A percentile compares a stretch with the other conserved stretches of the same genome.
Conservation (phyloP, 53 echinoderm and acorn worm genomes). For the Temnopleurus reevesii region DNA sequence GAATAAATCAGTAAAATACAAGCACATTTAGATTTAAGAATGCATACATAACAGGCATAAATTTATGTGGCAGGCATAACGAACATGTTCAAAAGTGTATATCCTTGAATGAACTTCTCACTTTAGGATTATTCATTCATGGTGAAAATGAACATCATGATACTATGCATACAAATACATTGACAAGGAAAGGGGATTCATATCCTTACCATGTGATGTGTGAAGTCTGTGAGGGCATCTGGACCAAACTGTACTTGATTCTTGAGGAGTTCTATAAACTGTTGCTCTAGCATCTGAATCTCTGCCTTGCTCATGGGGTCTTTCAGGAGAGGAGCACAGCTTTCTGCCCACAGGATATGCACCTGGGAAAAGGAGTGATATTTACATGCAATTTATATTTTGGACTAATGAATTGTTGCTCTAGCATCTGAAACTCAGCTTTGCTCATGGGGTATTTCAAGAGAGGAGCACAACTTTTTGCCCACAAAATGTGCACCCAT, state of each 20-base stretch:
- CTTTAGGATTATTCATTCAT: too few relatives aligned
- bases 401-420: constrained; percentile 75
- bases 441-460: constrained; percentile 70
- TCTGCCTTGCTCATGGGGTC: constrained; percentile 78
- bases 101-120: too few relatives aligned
- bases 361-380: constrained; percentile 56
- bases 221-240: constrained; percentile 84
- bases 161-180: too few relatives aligned
- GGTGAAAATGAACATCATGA: too few relatives aligned
- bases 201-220: constrained; percentile 88
- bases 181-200: too few relatives aligned
- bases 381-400: too few relatives aligned
- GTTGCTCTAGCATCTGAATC: constrained; percentile 72
- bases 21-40: too few relatives aligned
- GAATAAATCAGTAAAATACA: too few relatives aligned
- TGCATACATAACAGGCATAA: too few relatives aligned
- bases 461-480: constrained; percentile 73
- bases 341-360: constrained; percentile 81
- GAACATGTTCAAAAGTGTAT: too few relatives aligned
- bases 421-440: constrained; percentile 71
- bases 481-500: constrained; percentile 63
- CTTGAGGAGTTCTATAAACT: constrained; percentile 90
- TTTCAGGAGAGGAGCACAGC: constrained; percentile 74
- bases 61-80: too few relatives aligned
- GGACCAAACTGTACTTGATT: constrained; percentile 88